Conservation (phyloP, 2,888 invertebrate genomes). For the Aspidiotus destructor region DNA sequence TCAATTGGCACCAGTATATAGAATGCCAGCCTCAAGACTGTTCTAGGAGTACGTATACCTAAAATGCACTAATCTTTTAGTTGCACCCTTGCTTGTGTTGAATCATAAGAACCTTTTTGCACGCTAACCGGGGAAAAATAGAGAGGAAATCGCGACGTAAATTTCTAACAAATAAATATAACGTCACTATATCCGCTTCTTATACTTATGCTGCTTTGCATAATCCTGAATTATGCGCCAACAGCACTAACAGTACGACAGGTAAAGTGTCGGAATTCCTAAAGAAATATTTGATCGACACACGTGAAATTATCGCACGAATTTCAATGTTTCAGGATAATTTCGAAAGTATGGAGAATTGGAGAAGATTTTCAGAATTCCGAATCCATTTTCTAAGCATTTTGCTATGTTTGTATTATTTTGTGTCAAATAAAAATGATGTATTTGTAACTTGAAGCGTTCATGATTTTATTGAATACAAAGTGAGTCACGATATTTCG, state of each 20-base stretch:
- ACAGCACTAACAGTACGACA: neutral
- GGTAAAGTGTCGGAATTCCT: neutral
- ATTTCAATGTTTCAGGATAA: too few species aligned
- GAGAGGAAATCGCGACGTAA: conserved; percentile 3
- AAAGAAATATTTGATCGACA: too few species aligned
- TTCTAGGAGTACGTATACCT: neutral
- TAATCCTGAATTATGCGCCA: conserved; percentile 9
- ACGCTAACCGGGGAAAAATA: conserved; percentile 14
- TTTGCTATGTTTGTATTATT: too few species aligned
- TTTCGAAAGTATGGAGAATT: too few species aligned
- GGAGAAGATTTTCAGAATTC: too few species aligned
- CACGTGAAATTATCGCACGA: too few species aligned
- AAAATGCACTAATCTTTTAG: neutral
- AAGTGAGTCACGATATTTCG: too few species aligned
- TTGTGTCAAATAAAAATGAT: too few species aligned
- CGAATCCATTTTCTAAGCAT: too few species aligned
- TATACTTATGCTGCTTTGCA: conserved; percentile 11
- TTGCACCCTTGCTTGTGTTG: neutral
- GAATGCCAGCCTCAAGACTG: neutral
- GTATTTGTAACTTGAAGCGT: too few species aligned
- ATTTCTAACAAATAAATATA: conserved; percentile 10
- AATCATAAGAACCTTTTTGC: neutral
- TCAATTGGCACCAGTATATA: neutral
- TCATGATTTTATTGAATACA: too few species aligned
- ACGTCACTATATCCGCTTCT: conserved; percentile 18